A percentile compares a stretch with the other conserved stretches of the same genome.
Conservation (phyloP, 2,797 vertebrate genomes). For the Ctenopoma multispine region DNA sequence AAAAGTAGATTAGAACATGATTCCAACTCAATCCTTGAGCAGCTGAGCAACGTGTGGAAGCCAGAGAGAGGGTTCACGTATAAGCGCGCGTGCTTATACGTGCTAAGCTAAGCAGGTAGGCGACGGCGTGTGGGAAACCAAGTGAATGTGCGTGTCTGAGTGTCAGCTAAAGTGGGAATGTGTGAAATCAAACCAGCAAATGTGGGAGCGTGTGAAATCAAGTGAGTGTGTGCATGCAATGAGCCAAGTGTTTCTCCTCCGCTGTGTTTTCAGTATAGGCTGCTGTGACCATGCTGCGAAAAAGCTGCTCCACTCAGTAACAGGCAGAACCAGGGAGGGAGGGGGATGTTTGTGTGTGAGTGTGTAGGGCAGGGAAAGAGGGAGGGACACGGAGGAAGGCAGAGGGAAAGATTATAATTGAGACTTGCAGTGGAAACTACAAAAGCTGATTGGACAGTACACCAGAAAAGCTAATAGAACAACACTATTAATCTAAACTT, state of each 20-base stretch:
- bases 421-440: conserved; percentile 40
- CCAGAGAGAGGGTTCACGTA: conserved; percentile 19
- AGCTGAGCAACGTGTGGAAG: conserved; percentile 42
- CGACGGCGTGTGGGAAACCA: conserved; percentile 2
- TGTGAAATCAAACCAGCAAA: conserved; percentile 5
- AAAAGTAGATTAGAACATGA: conserved; percentile 55
- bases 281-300: conserved; percentile 52
- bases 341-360: conserved; percentile 13
- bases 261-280: conserved; percentile 42
- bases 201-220: conserved; percentile 21
- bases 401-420: conserved; percentile 26
- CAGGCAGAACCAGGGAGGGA: conserved; percentile 32
- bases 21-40: conserved; percentile 44
- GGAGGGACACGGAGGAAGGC: conserved; percentile 8
- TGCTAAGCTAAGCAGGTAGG: conserved; percentile 1
- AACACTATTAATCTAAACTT: conserved; percentile 23
- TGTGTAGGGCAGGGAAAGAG: conserved; percentile 14
- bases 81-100: conserved; percentile 15
- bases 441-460: conserved; percentile 34
- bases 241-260: conserved; percentile 58
- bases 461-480: conserved; percentile 76
- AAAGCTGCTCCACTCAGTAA: conserved; percentile 54
- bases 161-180: conserved; percentile 31
- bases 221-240: conserved; percentile 21
- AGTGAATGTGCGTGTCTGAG: conserved; percentile 9